Evolutionary conservation across 2,888 invertebrate species (phyloP).

Genomic region (Calliopum simillimum): DNA sequence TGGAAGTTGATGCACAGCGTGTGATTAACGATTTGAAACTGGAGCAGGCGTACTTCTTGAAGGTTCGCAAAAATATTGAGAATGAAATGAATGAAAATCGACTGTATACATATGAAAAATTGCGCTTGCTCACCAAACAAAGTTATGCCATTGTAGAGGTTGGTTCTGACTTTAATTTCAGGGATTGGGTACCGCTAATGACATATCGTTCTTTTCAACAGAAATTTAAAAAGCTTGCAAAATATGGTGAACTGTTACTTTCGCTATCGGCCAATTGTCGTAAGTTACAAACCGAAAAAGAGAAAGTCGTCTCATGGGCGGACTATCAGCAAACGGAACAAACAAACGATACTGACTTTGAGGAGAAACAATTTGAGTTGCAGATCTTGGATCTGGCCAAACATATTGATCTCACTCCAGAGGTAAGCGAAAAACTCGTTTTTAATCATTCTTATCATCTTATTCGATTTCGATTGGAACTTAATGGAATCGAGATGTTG

Average conservation of each 20-base stretch:
- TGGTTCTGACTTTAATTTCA: not conserved
- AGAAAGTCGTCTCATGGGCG: constrained; percentile 57
- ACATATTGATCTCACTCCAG: constrained; percentile 57
- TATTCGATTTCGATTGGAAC: too few species aligned
- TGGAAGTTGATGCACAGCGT: constrained; percentile 53
- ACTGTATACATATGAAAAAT: constrained; percentile 53
- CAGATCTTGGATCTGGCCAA: constrained; percentile 50
- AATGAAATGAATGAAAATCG: constrained; percentile 50
- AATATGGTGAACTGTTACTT: constrained; percentile 59
- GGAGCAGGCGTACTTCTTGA: constrained; percentile 59
- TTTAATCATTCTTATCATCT: too few species aligned
- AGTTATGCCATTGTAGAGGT: constrained; percentile 57
- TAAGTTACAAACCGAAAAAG: constrained; percentile 62
- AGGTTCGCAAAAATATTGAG: constrained; percentile 56
- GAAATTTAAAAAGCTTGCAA: constrained; percentile 52
- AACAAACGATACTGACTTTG: constrained; percentile 33
- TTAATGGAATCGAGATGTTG: too few species aligned
- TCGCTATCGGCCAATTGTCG: constrained; percentile 58
- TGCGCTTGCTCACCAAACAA: constrained; percentile 55
- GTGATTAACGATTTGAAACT: constrained; percentile 54
- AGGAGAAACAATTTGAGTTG: constrained; percentile 46
- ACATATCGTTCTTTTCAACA: constrained; percentile 36
- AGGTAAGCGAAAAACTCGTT: constrained; percentile 35
- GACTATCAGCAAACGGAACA: constrained; percentile 43
- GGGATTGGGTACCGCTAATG: not conserved